Percentiles rank a stretch among this genome's conserved stretches.
These are phyloP conservation scores for Prionailurus bengalensis DNA, from an alignment of 2,113 vertebrate species.

Conservation along the genomic window DNA sequence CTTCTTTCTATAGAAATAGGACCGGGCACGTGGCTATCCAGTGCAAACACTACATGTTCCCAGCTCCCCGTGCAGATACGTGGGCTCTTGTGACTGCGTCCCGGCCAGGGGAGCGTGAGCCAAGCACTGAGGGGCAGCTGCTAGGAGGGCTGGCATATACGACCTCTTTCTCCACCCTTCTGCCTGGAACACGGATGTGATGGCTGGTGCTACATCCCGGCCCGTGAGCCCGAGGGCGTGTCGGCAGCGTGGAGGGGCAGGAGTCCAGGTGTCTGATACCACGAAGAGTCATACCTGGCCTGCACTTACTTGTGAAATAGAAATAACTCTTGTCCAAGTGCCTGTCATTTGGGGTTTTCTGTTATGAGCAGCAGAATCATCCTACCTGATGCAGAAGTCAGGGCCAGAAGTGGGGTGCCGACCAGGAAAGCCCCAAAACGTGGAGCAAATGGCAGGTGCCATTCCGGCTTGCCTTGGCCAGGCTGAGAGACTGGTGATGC, in stretches of 20 bases:
- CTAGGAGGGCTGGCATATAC: rapidly evolving
- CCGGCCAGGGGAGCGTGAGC: neutral
- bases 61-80: neutral
- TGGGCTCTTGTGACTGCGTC: rapidly evolving
- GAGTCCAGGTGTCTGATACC: neutral
- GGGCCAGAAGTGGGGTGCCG: neutral
- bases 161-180: neutral
- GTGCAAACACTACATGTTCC: neutral
- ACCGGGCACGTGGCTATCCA: neutral
- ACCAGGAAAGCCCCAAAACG: neutral
- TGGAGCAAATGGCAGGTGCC: no score
- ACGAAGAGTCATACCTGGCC: neutral
- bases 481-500: rapidly evolving
- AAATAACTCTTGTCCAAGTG: neutral
- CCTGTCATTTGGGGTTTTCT: neutral
- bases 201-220: rapidly evolving
- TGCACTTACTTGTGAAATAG: neutral
- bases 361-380: neutral
- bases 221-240: rapidly evolving
- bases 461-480: neutral
- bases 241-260: no score
- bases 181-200: rapidly evolving
- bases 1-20: neutral
- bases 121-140: neutral
- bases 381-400: neutral